Evolutionary conservation across 2,113 vertebrate genomes (phyloP).

Genomic region (Bufo gargarizans): DNA sequence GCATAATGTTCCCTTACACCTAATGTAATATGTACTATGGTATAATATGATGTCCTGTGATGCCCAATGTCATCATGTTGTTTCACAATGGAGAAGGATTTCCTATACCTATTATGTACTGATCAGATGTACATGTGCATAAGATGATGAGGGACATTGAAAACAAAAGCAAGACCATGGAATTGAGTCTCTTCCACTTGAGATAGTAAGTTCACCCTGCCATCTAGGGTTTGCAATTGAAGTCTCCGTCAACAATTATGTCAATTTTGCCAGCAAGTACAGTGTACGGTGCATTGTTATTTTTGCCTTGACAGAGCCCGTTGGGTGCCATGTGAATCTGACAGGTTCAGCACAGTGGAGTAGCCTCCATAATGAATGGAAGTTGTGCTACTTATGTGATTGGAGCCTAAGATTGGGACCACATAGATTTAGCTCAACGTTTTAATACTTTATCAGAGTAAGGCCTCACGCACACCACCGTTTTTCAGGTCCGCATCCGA

Average conservation of each 20-base stretch:
- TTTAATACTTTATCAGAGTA: no score
- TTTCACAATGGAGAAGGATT: not conserved
- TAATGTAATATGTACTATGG: not conserved
- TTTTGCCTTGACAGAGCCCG: not conserved
- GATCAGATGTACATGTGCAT: not conserved
- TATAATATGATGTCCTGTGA: constrained; percentile 1
- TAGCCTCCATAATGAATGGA: not conserved
- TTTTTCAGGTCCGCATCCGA: no score
- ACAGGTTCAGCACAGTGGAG: not conserved
- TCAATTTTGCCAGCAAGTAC: not conserved
- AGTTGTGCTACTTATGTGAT: not conserved
- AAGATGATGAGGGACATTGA: not conserved
- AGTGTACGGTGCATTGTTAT: not conserved
- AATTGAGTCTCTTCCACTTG: not conserved
- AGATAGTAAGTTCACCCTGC: not conserved
- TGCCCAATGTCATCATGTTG: not conserved
- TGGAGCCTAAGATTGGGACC: not conserved
- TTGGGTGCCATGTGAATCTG: not conserved
- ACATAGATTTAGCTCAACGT: no score
- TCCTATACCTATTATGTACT: not conserved
- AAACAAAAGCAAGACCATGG: no score
- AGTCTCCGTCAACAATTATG: not conserved
- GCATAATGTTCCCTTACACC: not conserved
- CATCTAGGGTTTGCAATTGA: not conserved
- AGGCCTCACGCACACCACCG: no score